Evolutionary conservation across 1,140 invertebrate genomes (phyloP).

Genomic region (Oryzaephilus surinamensis): DNA sequence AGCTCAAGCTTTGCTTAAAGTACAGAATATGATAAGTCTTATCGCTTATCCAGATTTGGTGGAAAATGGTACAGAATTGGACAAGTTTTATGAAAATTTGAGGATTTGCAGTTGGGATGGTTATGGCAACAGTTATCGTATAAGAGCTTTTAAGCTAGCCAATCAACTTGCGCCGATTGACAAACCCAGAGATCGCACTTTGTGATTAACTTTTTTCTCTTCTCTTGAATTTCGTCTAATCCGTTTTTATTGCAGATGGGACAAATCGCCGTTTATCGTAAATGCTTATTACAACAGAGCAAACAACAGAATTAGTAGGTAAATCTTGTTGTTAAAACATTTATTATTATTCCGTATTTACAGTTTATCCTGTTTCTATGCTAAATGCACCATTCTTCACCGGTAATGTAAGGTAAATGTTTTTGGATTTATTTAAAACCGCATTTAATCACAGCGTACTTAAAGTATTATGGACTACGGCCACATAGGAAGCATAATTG

Average conservation of each 20-base stretch:
- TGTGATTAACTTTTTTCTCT: no score
- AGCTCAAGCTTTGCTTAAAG: constrained; percentile 19
- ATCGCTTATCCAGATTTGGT: constrained; percentile 26
- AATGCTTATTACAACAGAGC: constrained; percentile 29
- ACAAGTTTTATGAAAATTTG: constrained; percentile 26
- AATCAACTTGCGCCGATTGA: constrained; percentile 18
- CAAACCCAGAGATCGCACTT: not conserved
- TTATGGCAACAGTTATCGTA: constrained; percentile 26
- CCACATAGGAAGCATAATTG: constrained; percentile 44
- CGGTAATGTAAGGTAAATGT: no score
- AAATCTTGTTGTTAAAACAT: not conserved
- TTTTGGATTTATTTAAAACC: no score
- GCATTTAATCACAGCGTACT: no score
- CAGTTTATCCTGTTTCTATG: constrained; percentile 6
- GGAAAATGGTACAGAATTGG: constrained; percentile 11
- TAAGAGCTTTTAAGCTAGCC: constrained; percentile 24
- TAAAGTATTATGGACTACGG: constrained; percentile 45
- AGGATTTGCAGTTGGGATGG: constrained; percentile 27
- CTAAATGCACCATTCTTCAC: constrained; percentile 1
- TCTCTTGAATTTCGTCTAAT: not conserved
- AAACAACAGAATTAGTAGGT: constrained; percentile 30
- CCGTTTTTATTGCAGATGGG: constrained; percentile 26
- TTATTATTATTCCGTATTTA: not conserved
- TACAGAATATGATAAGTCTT: constrained; percentile 21
- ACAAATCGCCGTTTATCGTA: constrained; percentile 25